Conservation (phyloP, 2,113 vertebrate genomes). For the Neogobius melanostomus region DNA sequence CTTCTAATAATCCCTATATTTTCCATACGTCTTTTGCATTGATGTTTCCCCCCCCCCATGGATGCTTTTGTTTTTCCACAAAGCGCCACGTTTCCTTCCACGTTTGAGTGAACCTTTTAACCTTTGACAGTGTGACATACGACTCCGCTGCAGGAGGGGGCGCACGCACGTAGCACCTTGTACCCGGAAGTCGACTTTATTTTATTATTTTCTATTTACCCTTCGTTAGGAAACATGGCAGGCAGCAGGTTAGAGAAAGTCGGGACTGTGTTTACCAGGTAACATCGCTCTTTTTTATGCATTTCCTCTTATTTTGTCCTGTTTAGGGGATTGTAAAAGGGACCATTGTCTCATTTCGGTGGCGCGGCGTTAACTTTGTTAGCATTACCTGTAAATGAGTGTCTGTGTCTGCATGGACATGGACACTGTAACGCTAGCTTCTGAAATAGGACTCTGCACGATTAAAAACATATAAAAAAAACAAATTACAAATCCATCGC, state of each 20-base stretch:
- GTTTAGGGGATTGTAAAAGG: too few relatives aligned
- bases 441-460: too few relatives aligned
- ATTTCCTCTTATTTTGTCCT: background rate
- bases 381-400: background rate
- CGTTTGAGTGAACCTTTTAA: background rate
- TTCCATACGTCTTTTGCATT: too few relatives aligned
- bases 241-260: slow-evolving; percentile 13
- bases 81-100: background rate
- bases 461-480: background rate
- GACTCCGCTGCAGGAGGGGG: background rate
- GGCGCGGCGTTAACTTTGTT: background rate
- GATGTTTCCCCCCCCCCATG: too few relatives aligned
- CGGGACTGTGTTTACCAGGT: slow-evolving; percentile 7
- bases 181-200: background rate
- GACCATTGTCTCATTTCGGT: background rate
- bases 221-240: background rate
- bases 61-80: background rate
- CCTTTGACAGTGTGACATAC: background rate
- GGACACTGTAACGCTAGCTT: too few relatives aligned
- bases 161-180: background rate
- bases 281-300: background rate
- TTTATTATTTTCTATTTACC: background rate
- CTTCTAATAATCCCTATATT: background rate
- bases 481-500: too few relatives aligned
- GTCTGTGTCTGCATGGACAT: background rate